Conservation (phyloP, 2,797 vertebrate genomes). For the Crenichthys baileyi region DNA sequence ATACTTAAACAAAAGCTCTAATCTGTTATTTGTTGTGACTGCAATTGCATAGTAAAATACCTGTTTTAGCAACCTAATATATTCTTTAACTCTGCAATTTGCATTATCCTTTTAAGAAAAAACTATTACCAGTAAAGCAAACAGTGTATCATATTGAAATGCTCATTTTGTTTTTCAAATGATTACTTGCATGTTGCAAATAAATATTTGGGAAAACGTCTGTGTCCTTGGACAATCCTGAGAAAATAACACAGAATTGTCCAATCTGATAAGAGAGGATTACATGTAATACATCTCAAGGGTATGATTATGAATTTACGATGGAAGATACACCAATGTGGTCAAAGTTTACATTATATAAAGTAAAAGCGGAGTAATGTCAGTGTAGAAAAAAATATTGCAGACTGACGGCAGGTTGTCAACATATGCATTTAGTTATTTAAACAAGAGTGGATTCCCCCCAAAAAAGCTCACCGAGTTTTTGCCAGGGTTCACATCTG, state of each 20-base stretch:
- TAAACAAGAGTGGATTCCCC: slow-evolving; percentile 27
- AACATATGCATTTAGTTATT: slow-evolving; percentile 21
- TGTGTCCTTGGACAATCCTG: slow-evolving; percentile 28
- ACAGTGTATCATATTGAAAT: slow-evolving; percentile 11
- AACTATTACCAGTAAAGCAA: not conserved
- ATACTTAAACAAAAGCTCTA: slow-evolving; percentile 12
- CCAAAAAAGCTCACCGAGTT: slow-evolving; percentile 31
- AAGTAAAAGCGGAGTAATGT: slow-evolving; percentile 52
- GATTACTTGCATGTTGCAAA: slow-evolving; percentile 36
- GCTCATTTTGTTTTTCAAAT: slow-evolving; percentile 20
- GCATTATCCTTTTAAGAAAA: slow-evolving; percentile 12
- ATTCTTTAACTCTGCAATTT: slow-evolving; percentile 15
- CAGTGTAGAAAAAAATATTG: slow-evolving; percentile 22
- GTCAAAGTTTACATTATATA: slow-evolving; percentile 48
- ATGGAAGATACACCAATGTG: slow-evolving; percentile 24
- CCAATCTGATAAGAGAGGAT: slow-evolving; percentile 37
- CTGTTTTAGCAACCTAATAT: not conserved
- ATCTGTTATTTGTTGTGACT: slow-evolving; percentile 6
- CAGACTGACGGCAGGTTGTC: slow-evolving; percentile 54
- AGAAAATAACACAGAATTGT: slow-evolving; percentile 22
- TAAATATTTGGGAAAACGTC: slow-evolving; percentile 50
- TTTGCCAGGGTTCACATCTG: slow-evolving; percentile 81
- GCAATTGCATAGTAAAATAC: not conserved
- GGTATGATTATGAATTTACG: slow-evolving; percentile 49
- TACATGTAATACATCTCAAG: slow-evolving; percentile 38